Conservation (phyloP, 2,888 invertebrate species). For the Drosophila mulleri region DNA sequence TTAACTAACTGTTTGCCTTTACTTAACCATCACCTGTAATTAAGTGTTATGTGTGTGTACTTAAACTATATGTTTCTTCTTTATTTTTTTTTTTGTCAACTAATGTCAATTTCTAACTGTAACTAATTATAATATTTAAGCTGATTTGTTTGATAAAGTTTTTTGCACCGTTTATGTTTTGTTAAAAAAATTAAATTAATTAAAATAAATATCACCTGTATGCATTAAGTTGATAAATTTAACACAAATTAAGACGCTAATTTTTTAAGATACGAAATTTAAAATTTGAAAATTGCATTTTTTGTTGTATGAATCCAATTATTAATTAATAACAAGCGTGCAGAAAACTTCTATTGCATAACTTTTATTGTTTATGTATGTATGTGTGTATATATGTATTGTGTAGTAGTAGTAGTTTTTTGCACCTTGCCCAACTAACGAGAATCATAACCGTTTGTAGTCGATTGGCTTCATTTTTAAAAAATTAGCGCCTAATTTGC, state of each 20-base stretch:
- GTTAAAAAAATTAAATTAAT: neutral
- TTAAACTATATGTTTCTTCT: constrained; percentile 13
- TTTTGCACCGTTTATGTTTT: constrained; percentile 80
- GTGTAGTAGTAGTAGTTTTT: constrained; percentile 74
- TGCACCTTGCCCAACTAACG: constrained; percentile 62
- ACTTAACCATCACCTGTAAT: constrained; percentile 26
- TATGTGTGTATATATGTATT: constrained; percentile 46
- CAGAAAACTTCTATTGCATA: constrained; percentile 82
- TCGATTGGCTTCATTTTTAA: constrained; percentile 28
- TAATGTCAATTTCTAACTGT: constrained; percentile 46
- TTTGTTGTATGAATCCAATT: neutral
- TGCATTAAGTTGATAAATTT: constrained; percentile 39
- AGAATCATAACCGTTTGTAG: constrained; percentile 45
- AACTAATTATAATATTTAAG: constrained; percentile 63
- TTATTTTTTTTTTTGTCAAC: constrained; percentile 28
- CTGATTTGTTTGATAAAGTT: constrained; percentile 65
- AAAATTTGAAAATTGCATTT: neutral
- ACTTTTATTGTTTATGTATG: constrained; percentile 51
- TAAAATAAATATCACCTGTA: constrained; percentile 33
- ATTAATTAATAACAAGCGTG: constrained; percentile 55
- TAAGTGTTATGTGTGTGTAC: constrained; percentile 51
- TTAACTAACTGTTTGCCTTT: constrained; percentile 43
- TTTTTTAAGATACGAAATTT: constrained; percentile 44
- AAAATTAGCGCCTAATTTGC: constrained; percentile 60
- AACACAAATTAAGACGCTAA: constrained; percentile 59